These are phyloP conservation scores for Florisuga fusca DNA, from an alignment of 2,797 vertebrate species.

Conservation along the genomic window DNA sequence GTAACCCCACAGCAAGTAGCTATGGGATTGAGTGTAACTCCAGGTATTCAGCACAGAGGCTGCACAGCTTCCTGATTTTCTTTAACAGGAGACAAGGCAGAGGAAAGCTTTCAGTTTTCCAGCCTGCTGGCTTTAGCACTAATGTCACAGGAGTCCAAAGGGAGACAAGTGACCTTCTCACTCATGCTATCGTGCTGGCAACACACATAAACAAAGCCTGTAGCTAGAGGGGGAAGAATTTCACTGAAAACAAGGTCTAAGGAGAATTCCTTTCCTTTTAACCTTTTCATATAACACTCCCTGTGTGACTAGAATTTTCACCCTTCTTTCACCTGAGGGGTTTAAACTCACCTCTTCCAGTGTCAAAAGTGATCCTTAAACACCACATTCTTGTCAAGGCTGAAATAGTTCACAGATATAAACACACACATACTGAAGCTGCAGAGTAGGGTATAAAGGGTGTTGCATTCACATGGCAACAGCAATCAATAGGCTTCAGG, in stretches of 20 bases:
- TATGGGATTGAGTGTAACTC: not conserved
- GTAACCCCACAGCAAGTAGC: not conserved
- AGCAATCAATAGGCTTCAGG: not conserved
- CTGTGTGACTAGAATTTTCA: not conserved
- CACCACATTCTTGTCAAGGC: not conserved
- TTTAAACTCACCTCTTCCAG: not conserved
- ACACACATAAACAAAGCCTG: constrained; percentile 53
- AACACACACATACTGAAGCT: not conserved
- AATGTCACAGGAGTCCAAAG: constrained; percentile 55
- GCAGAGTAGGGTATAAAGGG: not conserved
- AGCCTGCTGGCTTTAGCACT: constrained; percentile 45
- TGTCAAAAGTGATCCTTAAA: not conserved
- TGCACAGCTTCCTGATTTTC: not conserved
- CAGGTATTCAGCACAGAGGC: not conserved
- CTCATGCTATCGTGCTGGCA: constrained; percentile 49
- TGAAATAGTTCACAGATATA: not conserved
- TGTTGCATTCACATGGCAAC: not conserved
- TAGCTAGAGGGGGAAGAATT: constrained; percentile 18
- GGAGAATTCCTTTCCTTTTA: not conserved
- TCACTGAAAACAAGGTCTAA: not conserved
- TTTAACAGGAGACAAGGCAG: not conserved
- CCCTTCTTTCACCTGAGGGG: not conserved
- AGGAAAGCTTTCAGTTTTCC: constrained; percentile 62
- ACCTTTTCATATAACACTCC: not conserved
- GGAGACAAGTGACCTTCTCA: constrained; percentile 65